Evolutionary conservation across 2,888 invertebrate genomes (phyloP), one percentile per base, ranked within the genome.

Genomic region (Odontocolon sp.): DNA sequence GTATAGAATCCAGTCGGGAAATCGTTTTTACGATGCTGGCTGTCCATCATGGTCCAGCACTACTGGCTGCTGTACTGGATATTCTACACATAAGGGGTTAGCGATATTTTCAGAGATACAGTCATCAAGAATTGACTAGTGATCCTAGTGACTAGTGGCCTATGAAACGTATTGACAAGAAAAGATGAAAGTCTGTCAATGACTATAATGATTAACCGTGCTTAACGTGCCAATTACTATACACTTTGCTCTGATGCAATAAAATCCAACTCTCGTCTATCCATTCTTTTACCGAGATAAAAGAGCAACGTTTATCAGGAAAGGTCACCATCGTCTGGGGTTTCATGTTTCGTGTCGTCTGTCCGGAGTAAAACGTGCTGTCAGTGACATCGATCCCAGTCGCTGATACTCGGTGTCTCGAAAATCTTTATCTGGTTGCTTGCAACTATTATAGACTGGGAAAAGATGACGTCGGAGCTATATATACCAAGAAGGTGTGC

Each of bases 401-500:
- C 26, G 38, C 16, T 14, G 57, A 57, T 26, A 23, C 26, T 57
- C 40, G 4, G 21, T 1, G 14, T 38, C 14, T 6, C 57, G 26
- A 23, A 57, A 40, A 40, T 57, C 26, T 57, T 40, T 38, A 16
- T 38, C 38, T 11, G 23, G 14, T 9, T 16, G 38, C 56, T 36
- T n/a, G 38, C n/a, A 23, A 38, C 9, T 9, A 6, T 18, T n/a
- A 40, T 11, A 16, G 8, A 16, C 16, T 14, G 21, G 18, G 28
- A 11, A 38, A 28, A 28, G n/a, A 28, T 16, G 31, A 28, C 14
- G 28, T 28, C 8, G 14, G 28, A 52, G 33, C 14, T 47, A n/a
- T 68, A 69, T 47, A 38, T 36, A 18, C 50, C 47, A 68, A 40
- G 31, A 26, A 26, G 50, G 9, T n/a, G 40, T 70, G 40, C 42